Evolutionary conservation across 2,113 vertebrate genomes (phyloP).

Genomic region (Hippocampus mohnikei): DNA sequence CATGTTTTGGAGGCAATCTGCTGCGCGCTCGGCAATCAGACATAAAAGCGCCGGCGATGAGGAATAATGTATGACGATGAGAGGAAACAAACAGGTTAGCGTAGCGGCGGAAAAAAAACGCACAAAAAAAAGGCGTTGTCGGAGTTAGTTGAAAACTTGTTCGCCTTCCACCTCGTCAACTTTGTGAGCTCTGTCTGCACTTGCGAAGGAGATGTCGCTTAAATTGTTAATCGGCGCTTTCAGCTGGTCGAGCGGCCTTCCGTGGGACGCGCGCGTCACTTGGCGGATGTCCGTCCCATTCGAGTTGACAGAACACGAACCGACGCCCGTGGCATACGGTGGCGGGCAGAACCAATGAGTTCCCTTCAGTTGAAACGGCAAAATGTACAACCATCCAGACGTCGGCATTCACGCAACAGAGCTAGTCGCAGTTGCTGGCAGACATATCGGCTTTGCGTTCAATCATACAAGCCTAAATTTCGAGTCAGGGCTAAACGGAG

Average conservation of each 20-base stretch:
- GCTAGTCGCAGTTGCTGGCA: too few relatives aligned
- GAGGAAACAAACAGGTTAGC: neutral
- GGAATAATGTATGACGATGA: neutral
- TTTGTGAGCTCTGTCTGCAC: slow-evolving; percentile 32
- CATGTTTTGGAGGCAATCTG: slow-evolving; percentile 8
- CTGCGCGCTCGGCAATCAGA: slow-evolving; percentile 8
- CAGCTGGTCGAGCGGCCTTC: slow-evolving; percentile 48
- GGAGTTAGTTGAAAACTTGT: neutral
- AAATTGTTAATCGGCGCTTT: slow-evolving; percentile 65
- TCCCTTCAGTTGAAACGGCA: too few relatives aligned
- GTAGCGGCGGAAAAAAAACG: neutral
- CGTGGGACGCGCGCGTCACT: slow-evolving; percentile 32
- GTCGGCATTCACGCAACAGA: too few relatives aligned
- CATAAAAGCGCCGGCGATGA: neutral
- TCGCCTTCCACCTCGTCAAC: slow-evolving; percentile 28
- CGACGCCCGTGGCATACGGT: slow-evolving; percentile 27
- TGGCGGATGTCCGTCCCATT: slow-evolving; percentile 44
- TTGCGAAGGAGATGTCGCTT: slow-evolving; percentile 39
- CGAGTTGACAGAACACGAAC: slow-evolving; percentile 61
- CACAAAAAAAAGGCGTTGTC: neutral
- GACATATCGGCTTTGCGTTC: too few relatives aligned
- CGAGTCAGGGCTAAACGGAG: too few relatives aligned
- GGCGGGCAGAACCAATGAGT: too few relatives aligned
- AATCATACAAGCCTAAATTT: too few relatives aligned
- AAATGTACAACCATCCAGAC: too few relatives aligned